phyloP scores from a whole-genome alignment of 92 coral and sea anemone genomes.

The Chrysogorgia sp. region DNA sequence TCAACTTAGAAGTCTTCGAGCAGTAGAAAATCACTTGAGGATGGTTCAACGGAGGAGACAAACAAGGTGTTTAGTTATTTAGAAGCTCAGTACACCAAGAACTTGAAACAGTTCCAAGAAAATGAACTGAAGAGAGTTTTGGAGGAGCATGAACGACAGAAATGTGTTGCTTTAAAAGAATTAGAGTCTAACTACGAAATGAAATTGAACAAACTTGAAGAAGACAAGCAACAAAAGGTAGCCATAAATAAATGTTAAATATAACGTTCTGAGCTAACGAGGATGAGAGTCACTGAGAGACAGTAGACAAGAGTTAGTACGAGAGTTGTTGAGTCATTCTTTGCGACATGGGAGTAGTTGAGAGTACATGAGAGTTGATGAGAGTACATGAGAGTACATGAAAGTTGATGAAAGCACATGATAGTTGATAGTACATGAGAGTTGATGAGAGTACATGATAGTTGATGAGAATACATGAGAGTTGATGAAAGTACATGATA shows the following conservation, averaged over 20 bases:
- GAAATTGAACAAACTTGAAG: background rate
- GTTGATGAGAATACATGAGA: too few relatives aligned
- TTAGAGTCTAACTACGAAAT: constrained; percentile 37
- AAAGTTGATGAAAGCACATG: too few relatives aligned
- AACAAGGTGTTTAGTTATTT: constrained; percentile 82
- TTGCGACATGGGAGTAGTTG: too few relatives aligned
- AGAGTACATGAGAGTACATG: too few relatives aligned
- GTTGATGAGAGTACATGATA: too few relatives aligned
- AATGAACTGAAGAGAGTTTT: constrained; percentile 77
- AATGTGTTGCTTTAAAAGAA: constrained; percentile 78
- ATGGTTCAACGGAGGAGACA: constrained; percentile 55
- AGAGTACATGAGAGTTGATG: too few relatives aligned
- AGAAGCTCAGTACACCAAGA: constrained; percentile 83
- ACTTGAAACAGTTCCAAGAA: constrained; percentile 89
- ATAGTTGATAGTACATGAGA: too few relatives aligned
- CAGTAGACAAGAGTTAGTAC: too few relatives aligned
- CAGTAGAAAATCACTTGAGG: background rate
- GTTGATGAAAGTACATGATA: too few relatives aligned
- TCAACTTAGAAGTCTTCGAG: background rate
- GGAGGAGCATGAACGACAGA: constrained; percentile 71
- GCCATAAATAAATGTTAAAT: background rate
- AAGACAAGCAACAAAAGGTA: constrained; percentile 6
- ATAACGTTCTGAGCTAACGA: background rate
- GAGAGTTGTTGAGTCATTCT: too few relatives aligned
- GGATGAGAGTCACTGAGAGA: background rate